phyloP scores from a whole-genome alignment of 2,888 invertebrate genomes.

The Ceratothoa steindachneri region DNA sequence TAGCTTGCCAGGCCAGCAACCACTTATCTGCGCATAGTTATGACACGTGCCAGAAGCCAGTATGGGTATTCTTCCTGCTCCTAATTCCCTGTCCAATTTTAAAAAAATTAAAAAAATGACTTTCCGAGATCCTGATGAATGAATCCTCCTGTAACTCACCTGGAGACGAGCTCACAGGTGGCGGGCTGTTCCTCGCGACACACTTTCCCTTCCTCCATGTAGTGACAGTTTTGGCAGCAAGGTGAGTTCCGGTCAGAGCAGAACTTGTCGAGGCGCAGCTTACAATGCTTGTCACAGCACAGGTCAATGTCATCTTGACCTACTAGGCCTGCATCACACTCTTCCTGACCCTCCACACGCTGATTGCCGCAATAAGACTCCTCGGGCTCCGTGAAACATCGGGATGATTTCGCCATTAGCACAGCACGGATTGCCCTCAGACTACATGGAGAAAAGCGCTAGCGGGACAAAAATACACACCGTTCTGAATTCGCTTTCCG shows the following conservation, averaged over 20 bases:
- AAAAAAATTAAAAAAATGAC: too few species aligned
- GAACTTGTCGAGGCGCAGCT: slow-evolving; percentile 77
- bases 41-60: too few species aligned
- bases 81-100: too few species aligned
- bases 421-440: slow-evolving; percentile 88
- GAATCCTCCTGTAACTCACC: too few species aligned
- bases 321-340: slow-evolving; percentile 90
- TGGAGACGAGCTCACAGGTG: slow-evolving; percentile 85
- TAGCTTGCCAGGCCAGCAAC: too few species aligned
- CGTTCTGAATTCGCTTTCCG: neutral
- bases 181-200: slow-evolving; percentile 87
- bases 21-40: too few species aligned
- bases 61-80: too few species aligned
- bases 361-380: slow-evolving; percentile 91
- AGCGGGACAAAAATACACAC: slow-evolving; percentile 47
- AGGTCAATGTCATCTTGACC: slow-evolving; percentile 89
- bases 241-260: slow-evolving; percentile 96
- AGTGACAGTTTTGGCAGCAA: slow-evolving; percentile 87
- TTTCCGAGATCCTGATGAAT: too few species aligned
- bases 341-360: slow-evolving; percentile 89
- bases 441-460: slow-evolving; percentile 94
- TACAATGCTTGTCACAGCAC: slow-evolving; percentile 90
- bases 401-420: slow-evolving; percentile 81
- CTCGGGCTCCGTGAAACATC: slow-evolving; percentile 88
- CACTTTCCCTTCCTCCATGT: slow-evolving; percentile 63